Evolutionary conservation across 1,140 invertebrate species (phyloP), one percentile per base, ranked within the genome.

Genomic region (Drosophila albomicans): DNA sequence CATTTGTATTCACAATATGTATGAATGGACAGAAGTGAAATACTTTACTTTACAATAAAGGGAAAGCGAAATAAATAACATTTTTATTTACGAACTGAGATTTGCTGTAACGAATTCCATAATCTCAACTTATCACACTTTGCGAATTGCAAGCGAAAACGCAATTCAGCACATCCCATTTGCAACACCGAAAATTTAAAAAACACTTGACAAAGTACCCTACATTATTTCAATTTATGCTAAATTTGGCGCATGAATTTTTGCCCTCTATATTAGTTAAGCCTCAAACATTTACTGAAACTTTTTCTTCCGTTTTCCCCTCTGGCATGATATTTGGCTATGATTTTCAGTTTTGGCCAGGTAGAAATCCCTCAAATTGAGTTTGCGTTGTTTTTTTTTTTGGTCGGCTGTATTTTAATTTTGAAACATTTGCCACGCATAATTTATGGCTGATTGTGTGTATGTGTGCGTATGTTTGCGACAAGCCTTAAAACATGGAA

Each of bases 401-500:
- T 38, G 35, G 32, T 32, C 11, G 38, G n/a, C 41, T 43, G 41
- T n/a, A 52, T 54, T 54, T 63, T 74, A 46, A 59, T 70, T 70
- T 77, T 64, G 3, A 43, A 57, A 25, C 54, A 41, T 38, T 57
- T 57, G 32, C 54, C 32, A 13, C 41, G 49, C 79, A 82, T 82
- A 82, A 78, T 82, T 82, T 82, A 75, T 67, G 35, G 51, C 51
- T 35, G 51, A 32, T 32, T 54, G 28, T 8, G 65, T 62, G 48
- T 51, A 43, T 35, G 64, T 52, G 30, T 61, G 35, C 65, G 43
- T 71, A 48, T 52, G 20, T 25, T 4, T 49, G 70, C 56, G 2
- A 13, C 45, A 25, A 54, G 28, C 59, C 56, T 72, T 52, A 65
- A 43, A 57, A 20, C 41, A 56, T 70, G 62, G 75, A 78, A 76